These are phyloP conservation scores for Saccostrea cuccullata DNA, from an alignment of 1,140 invertebrate species.

Conservation along the genomic window DNA sequence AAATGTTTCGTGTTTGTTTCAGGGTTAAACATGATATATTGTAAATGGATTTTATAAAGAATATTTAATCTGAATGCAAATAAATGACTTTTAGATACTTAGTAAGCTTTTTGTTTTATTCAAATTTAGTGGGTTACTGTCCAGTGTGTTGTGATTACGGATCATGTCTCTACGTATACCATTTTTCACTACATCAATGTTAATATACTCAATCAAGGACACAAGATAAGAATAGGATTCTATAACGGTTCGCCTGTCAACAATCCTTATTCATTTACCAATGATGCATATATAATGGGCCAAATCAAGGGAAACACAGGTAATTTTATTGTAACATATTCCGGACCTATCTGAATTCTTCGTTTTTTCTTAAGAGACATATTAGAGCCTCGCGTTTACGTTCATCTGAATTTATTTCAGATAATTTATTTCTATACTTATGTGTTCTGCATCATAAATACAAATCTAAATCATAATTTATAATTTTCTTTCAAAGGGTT, in stretches of 20 bases:
- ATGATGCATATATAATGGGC: background rate
- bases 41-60: too few relatives aligned
- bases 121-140: background rate
- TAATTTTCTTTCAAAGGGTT: background rate
- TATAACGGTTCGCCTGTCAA: background rate
- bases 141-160: constrained; percentile 22
- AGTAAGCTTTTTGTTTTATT: background rate
- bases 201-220: background rate
- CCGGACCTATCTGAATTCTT: too few relatives aligned
- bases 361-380: too few relatives aligned
- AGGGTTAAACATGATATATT: too few relatives aligned
- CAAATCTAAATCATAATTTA: too few relatives aligned
- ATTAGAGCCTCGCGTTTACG: too few relatives aligned
- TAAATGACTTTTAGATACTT: too few relatives aligned
- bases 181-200: constrained; percentile 22
- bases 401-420: too few relatives aligned
- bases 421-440: too few relatives aligned
- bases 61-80: too few relatives aligned
- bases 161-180: constrained; percentile 2
- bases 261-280: background rate
- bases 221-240: constrained; percentile 2
- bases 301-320: background rate
- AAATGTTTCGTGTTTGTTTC: too few relatives aligned
- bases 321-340: background rate
- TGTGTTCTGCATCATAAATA: too few relatives aligned